These are phyloP conservation scores for Macrotrachela quadricornifera DNA, from an alignment of 1,140 invertebrate genomes.

Conservation along the genomic window DNA sequence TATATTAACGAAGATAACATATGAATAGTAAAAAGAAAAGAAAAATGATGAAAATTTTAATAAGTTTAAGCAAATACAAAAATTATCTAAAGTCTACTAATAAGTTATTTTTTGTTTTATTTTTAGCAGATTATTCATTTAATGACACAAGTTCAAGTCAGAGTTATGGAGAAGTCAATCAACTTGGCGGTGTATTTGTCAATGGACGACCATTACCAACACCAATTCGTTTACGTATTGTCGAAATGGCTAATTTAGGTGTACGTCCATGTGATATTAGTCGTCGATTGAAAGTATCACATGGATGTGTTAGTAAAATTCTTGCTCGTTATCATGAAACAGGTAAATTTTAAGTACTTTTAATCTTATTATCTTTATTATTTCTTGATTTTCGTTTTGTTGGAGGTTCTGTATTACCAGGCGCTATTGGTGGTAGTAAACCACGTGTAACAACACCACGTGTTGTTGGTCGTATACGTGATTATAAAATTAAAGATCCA, in stretches of 20 bases:
- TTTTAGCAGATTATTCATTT: no score
- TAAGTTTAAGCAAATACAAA: no score
- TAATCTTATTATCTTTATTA: not conserved
- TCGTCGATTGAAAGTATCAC: conserved; percentile 70
- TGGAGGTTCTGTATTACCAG: conserved; percentile 63
- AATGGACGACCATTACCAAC: conserved; percentile 67
- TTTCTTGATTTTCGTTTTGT: not conserved
- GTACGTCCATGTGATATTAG: conserved; percentile 82
- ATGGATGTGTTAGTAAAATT: conserved; percentile 88
- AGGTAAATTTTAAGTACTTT: conserved; percentile 19
- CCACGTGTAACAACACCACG: conserved; percentile 82
- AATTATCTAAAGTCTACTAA: no score
- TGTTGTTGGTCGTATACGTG: conserved; percentile 74
- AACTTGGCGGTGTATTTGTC: conserved; percentile 70
- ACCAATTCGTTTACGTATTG: conserved; percentile 56
- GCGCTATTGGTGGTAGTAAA: conserved; percentile 78
- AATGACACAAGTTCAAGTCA: no score
- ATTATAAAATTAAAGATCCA: conserved; percentile 80
- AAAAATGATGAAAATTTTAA: no score
- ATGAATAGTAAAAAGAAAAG: no score
- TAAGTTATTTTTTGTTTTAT: no score
- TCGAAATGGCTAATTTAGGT: conserved; percentile 72
- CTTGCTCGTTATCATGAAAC: conserved; percentile 28
- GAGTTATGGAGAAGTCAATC: conserved; percentile 55
- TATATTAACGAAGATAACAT: no score